phyloP scores from a whole-genome alignment of 53 echinoderm and acorn worm species.

The Echinarachnius parma region DNA sequence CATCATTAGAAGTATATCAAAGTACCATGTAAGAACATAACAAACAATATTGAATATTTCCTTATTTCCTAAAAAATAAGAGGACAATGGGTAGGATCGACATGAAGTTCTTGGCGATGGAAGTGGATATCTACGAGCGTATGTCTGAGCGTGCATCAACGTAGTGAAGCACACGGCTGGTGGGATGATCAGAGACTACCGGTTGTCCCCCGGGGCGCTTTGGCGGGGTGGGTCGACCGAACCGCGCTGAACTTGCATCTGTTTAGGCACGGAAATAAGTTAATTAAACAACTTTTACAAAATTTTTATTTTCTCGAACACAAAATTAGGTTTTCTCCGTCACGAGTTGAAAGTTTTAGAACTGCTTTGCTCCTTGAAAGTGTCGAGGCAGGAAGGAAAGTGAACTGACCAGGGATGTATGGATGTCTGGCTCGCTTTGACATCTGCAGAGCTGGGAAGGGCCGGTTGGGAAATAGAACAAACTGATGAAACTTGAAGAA shows the following conservation, averaged over 20 bases:
- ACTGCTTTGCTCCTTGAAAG: too few species aligned
- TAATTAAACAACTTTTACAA: slow-evolving; percentile 42
- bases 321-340: too few species aligned
- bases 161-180: neutral
- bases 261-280: slow-evolving; percentile 23
- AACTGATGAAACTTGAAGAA: too few species aligned
- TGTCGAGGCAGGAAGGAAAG: neutral
- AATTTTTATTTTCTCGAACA: neutral
- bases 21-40: too few species aligned
- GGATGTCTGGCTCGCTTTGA: slow-evolving; percentile 12
- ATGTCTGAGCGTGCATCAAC: slow-evolving; percentile 19
- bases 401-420: neutral
- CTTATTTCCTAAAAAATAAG: too few species aligned
- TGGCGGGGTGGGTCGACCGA: slow-evolving; percentile 16
- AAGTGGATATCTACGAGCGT: too few species aligned
- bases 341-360: too few species aligned
- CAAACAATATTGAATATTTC: too few species aligned
- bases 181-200: neutral
- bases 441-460: too few species aligned
- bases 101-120: slow-evolving; percentile 4
- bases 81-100: neutral
- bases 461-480: too few species aligned
- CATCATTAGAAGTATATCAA: too few species aligned
- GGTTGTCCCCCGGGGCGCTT: slow-evolving; percentile 4
- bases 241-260: slow-evolving; percentile 9